These are phyloP conservation scores for Acrossocheilus fasciatus DNA, from an alignment of 2,797 vertebrate species.

Conservation along the genomic window DNA sequence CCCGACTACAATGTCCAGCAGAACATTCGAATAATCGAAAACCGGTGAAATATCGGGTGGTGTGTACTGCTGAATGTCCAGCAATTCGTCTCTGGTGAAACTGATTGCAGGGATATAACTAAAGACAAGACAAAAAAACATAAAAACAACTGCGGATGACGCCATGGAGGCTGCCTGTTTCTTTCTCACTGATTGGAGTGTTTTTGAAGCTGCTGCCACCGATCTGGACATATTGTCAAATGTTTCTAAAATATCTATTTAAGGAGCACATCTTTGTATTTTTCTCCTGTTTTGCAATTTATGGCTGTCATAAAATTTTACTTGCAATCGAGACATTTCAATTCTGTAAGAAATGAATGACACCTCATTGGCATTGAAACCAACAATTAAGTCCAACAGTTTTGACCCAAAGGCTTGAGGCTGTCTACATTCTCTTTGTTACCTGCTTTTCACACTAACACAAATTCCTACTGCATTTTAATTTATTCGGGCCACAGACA, in stretches of 20 bases:
- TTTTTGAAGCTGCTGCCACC: too few species aligned
- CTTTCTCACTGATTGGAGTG: too few species aligned
- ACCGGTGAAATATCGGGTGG: too few species aligned
- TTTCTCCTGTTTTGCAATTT: slow-evolving; percentile 17
- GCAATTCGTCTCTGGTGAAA: too few species aligned
- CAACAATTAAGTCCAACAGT: slow-evolving; percentile 13
- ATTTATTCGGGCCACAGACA: background rate
- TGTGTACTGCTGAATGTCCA: too few species aligned
- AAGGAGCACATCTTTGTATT: background rate
- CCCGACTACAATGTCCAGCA: too few species aligned
- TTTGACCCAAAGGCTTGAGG: slow-evolving; percentile 4
- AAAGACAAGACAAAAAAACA: too few species aligned
- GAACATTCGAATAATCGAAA: too few species aligned
- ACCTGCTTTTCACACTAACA: background rate
- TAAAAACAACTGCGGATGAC: too few species aligned
- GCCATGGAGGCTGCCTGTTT: too few species aligned
- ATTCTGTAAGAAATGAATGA: background rate
- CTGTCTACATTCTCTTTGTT: background rate
- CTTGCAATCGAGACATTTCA: background rate
- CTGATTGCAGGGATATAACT: too few species aligned
- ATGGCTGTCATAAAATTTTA: background rate
- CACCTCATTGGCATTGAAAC: background rate
- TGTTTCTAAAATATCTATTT: slow-evolving; percentile 8
- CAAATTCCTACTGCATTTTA: background rate
- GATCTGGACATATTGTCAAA: background rate